These are phyloP conservation scores for Xenopus laevis DNA, from an alignment of 2,113 vertebrate genomes.

Conservation along the genomic window DNA sequence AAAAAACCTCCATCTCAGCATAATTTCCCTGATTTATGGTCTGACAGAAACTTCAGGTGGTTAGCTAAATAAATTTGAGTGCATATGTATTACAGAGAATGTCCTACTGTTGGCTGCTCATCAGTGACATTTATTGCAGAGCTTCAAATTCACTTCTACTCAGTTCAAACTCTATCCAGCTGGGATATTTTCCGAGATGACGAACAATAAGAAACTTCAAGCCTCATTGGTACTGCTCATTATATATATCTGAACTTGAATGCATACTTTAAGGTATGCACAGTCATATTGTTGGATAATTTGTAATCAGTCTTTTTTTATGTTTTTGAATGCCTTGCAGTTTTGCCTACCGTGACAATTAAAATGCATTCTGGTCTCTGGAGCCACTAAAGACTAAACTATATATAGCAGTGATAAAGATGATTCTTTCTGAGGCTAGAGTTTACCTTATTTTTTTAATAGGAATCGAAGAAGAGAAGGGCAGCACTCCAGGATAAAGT, in stretches of 20 bases:
- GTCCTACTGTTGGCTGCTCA: constrained; percentile 46
- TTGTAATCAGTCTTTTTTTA: neutral
- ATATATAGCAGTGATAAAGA: no score
- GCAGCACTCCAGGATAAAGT: no score
- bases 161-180: constrained; percentile 34
- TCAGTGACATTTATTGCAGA: constrained; percentile 47
- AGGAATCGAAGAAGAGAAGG: no score
- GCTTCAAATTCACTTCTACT: constrained; percentile 43
- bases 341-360: no score
- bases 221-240: neutral
- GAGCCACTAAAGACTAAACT: no score
- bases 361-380: no score
- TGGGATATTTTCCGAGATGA: constrained; percentile 47
- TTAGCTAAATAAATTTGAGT: constrained; percentile 56
- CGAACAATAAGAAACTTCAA: neutral
- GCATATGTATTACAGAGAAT: constrained; percentile 52
- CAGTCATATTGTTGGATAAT: no score
- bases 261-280: no score
- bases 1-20: constrained; percentile 49
- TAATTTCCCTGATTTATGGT: constrained; percentile 59
- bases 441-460: no score
- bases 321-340: no score
- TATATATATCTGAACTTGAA: neutral
- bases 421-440: no score
- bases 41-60: constrained; percentile 54